Conservation (phyloP, 2,113 vertebrate genomes). For the Hystrix brachyura region DNA sequence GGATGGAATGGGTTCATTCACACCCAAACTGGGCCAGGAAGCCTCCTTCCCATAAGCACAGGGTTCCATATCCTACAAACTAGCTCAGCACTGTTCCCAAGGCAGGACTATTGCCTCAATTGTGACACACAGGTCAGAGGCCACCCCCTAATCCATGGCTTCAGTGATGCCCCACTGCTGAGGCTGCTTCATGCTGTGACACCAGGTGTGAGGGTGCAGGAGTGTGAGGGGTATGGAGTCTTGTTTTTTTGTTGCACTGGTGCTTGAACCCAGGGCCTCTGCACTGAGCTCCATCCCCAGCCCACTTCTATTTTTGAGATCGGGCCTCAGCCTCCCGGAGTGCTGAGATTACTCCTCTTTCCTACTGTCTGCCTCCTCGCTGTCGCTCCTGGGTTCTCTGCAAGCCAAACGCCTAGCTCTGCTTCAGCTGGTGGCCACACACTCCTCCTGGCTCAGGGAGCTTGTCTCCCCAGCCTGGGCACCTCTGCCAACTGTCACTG, state of each 20-base stretch:
- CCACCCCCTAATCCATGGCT: rapidly evolving
- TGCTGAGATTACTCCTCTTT: neutral
- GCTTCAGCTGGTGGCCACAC: neutral
- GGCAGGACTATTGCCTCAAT: rapidly evolving
- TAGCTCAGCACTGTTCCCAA: neutral
- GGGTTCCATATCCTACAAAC: neutral
- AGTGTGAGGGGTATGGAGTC: neutral
- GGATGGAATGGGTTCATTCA: rapidly evolving
- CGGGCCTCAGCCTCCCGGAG: neutral
- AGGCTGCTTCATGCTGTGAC: rapidly evolving
- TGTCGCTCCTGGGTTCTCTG: neutral
- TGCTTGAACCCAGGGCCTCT: neutral
- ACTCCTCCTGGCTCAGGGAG: neutral
- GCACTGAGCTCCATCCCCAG: neutral
- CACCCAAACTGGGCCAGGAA: neutral
- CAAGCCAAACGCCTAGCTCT: neutral
- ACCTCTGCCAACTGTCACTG: neutral
- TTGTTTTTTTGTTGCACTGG: neutral
- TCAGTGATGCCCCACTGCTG: neutral
- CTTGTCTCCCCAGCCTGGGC: neutral
- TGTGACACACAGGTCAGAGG: neutral
- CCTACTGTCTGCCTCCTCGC: neutral
- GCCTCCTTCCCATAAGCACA: rapidly evolving
- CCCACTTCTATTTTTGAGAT: neutral
- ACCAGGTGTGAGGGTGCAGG: no score